Evolutionary conservation across 2,113 vertebrate species (phyloP).

Genomic region (Recurvirostra avosetta): DNA sequence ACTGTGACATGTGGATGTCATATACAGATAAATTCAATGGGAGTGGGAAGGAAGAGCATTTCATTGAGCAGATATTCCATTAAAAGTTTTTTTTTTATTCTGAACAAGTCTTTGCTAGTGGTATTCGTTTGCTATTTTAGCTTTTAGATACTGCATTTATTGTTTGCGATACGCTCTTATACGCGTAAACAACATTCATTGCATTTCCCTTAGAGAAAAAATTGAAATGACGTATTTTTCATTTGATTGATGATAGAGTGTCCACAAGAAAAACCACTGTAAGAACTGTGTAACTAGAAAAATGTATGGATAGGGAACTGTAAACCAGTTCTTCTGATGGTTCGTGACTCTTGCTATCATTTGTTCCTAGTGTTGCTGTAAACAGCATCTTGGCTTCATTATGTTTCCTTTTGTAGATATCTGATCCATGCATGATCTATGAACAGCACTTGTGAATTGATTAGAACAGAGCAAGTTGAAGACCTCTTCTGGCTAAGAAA

Average conservation of each 20-base stretch:
- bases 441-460: neutral
- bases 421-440: neutral
- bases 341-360: neutral
- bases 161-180: neutral
- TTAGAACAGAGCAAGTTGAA: neutral
- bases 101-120: neutral
- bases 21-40: neutral
- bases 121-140: slow-evolving; percentile 4
- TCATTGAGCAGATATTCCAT: neutral
- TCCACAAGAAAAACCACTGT: neutral
- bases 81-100: neutral
- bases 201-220: neutral
- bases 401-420: slow-evolving; percentile 14
- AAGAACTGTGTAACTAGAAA: neutral
- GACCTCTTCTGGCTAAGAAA: neutral
- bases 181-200: neutral
- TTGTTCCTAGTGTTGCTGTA: neutral
- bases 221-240: neutral
- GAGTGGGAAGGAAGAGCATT: neutral
- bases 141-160: neutral
- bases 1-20: neutral
- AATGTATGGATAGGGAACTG: neutral
- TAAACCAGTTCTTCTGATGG: neutral
- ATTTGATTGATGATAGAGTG: neutral
- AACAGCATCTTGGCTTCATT: slow-evolving; percentile 39